These are phyloP conservation scores for Alfaro cultratus DNA, from an alignment of 2,797 vertebrate genomes.

Conservation along the genomic window DNA sequence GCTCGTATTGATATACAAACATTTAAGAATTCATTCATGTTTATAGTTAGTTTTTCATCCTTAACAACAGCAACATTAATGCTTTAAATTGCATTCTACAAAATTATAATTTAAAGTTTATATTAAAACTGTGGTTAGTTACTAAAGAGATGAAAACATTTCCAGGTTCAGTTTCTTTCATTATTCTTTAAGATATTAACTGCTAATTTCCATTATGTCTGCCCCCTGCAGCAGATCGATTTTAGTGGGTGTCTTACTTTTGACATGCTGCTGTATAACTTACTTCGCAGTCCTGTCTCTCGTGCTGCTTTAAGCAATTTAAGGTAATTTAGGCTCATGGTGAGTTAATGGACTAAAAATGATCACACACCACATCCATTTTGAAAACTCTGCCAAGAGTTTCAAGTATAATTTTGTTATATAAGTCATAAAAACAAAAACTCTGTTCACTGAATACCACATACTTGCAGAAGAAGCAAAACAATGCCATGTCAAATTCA, in stretches of 20 bases:
- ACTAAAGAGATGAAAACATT: constrained; percentile 16
- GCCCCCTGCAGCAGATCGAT: constrained; percentile 18
- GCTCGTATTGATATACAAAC: not conserved
- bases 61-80: not conserved
- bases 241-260: constrained; percentile 12
- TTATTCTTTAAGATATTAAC: constrained; percentile 46
- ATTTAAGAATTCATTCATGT: not conserved
- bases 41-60: not conserved
- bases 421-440: constrained; percentile 17
- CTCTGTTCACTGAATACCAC: constrained; percentile 16
- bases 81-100: not conserved
- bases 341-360: constrained; percentile 62
- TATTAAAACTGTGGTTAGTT: not conserved
- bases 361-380: constrained; percentile 48
- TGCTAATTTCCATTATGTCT: constrained; percentile 18
- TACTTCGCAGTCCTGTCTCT: constrained; percentile 16
- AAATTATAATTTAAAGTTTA: not conserved
- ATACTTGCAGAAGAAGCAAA: constrained; percentile 3
- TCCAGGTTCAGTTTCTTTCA: constrained; percentile 20
- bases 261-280: constrained; percentile 38
- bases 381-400: constrained; percentile 36
- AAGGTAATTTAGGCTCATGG: constrained; percentile 56
- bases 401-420: constrained; percentile 27
- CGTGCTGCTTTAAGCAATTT: constrained; percentile 38
- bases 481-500: not conserved